Evolutionary conservation across 1,140 invertebrate species (phyloP).

Genomic region (Tetranychus urticae): DNA sequence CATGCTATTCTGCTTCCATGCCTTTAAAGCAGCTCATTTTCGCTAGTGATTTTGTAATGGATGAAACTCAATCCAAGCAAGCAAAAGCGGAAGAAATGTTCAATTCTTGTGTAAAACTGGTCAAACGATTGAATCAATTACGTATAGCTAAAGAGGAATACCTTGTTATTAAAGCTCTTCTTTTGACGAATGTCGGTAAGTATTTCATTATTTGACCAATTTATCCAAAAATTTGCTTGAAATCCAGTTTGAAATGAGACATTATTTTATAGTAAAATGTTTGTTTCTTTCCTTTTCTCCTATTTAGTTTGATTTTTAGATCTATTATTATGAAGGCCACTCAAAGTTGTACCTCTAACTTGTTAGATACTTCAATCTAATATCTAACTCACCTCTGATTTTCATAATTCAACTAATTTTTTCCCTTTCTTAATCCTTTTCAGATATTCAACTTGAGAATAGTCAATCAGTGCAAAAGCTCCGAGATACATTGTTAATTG

Average conservation of each 20-base stretch:
- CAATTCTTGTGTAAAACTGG: conserved; percentile 51
- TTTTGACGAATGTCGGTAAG: conserved; percentile 48
- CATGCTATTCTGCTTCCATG: not conserved
- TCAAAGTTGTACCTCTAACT: too few relatives aligned
- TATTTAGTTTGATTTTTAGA: too few relatives aligned
- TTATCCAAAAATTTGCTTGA: not conserved
- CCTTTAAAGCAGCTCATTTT: conserved; percentile 15
- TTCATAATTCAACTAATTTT: conserved; percentile 2
- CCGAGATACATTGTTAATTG: conserved; percentile 56
- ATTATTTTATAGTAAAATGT: too few relatives aligned
- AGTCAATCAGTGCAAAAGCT: conserved; percentile 55
- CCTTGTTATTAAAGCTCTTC: conserved; percentile 68
- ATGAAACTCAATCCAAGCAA: conserved; percentile 54
- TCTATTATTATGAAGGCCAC: too few relatives aligned
- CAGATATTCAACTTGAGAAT: conserved; percentile 63
- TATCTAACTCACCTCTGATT: conserved; percentile 2
- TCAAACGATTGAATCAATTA: conserved; percentile 57
- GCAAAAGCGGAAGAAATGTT: conserved; percentile 59
- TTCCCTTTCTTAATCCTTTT: conserved; percentile 2
- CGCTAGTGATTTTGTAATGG: conserved; percentile 30
- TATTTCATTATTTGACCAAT: not conserved
- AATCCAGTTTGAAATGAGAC: too few relatives aligned
- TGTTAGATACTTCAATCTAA: too few relatives aligned
- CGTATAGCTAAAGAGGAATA: conserved; percentile 69
- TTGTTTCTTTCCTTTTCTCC: too few relatives aligned